phyloP scores from a whole-genome alignment of 2,888 invertebrate genomes.

The Kryphioiulus occultus region DNA sequence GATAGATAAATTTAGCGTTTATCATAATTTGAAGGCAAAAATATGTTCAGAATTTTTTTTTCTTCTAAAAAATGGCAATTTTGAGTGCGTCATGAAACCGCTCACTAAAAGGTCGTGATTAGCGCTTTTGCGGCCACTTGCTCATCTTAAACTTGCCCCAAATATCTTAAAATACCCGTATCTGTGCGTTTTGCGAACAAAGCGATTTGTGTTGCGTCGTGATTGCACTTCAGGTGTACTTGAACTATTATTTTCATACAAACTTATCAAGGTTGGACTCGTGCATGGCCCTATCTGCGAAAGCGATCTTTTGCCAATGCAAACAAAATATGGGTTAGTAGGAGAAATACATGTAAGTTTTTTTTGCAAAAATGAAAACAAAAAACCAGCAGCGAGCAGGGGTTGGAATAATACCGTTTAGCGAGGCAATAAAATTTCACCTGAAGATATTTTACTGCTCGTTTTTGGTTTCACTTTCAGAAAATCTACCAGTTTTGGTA shows the following conservation, averaged over 20 bases:
- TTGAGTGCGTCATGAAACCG: not conserved
- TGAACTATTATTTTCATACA: conserved; percentile 36
- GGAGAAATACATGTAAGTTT: not conserved
- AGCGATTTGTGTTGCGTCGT: conserved; percentile 35
- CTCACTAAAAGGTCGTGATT: conserved; percentile 9
- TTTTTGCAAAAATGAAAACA: not conserved
- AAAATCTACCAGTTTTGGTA: conserved; percentile 27
- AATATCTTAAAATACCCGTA: conserved; percentile 20
- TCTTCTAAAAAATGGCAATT: not conserved
- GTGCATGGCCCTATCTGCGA: conserved; percentile 11
- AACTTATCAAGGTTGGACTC: conserved; percentile 26
- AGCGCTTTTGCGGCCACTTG: conserved; percentile 24
- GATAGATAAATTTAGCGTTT: too few relatives aligned
- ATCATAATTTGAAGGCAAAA: too few relatives aligned
- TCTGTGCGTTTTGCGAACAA: not conserved
- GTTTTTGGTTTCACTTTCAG: not conserved
- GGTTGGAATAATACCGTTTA: not conserved
- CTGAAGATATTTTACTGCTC: not conserved
- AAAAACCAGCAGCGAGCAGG: not conserved
- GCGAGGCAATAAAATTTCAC: not conserved
- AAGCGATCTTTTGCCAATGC: conserved; percentile 2
- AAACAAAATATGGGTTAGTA: conserved; percentile 40
- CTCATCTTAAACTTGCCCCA: conserved; percentile 40
- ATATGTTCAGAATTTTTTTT: too few relatives aligned
- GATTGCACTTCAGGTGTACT: conserved; percentile 32